Conservation (phyloP, 2,797 vertebrate genomes). For the Phoebastria nigripes region DNA sequence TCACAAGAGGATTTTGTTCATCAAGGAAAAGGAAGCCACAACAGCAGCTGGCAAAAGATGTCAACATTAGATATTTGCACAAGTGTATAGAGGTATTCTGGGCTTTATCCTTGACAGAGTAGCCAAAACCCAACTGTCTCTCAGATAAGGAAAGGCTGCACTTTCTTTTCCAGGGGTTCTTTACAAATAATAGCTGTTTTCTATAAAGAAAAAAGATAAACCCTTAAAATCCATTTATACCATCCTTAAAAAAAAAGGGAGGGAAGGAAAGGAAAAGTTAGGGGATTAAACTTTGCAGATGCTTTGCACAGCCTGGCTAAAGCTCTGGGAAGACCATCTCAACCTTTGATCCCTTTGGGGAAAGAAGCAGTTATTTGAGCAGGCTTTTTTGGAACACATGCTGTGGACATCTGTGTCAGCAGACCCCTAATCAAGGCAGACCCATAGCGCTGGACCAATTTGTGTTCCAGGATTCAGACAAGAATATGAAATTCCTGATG, state of each 20-base stretch:
- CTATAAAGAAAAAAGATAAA: neutral
- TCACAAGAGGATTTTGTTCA: conserved; percentile 45
- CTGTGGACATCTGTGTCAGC: conserved; percentile 68
- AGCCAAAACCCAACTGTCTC: conserved; percentile 4
- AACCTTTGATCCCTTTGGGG: conserved; percentile 57
- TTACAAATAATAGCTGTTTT: neutral
- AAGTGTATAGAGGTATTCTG: neutral
- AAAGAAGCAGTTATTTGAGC: conserved; percentile 55
- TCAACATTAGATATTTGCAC: conserved; percentile 54
- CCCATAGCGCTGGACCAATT: conserved; percentile 56
- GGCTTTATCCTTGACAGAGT: neutral
- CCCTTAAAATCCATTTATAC: neutral
- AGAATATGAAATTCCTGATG: conserved; percentile 69
- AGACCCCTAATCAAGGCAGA: conserved; percentile 68
- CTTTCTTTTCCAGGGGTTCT: neutral
- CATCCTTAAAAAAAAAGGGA: neutral
- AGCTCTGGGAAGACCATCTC: conserved; percentile 59
- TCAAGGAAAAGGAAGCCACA: conserved; percentile 37
- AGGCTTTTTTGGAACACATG: conserved; percentile 49
- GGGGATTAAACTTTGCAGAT: conserved; percentile 42
- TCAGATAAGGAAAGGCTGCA: neutral
- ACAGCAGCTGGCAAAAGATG: conserved; percentile 48
- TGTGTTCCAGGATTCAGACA: conserved; percentile 65
- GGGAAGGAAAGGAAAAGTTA: neutral
- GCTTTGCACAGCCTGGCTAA: conserved; percentile 45